phyloP scores from a whole-genome alignment of 2,797 vertebrate genomes.

The Sebastes oblongus region DNA sequence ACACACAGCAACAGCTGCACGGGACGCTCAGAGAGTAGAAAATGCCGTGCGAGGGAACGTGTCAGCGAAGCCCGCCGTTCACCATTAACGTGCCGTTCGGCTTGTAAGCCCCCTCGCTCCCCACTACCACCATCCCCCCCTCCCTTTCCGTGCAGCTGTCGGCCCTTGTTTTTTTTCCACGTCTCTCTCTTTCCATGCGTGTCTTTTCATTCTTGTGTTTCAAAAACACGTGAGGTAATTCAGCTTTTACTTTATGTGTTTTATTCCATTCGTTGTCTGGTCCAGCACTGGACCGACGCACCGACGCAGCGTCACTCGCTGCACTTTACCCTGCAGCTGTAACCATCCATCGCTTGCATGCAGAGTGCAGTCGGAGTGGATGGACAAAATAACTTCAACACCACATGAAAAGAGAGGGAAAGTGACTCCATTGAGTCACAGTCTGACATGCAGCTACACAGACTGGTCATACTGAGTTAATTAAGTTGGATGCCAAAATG shows the following conservation, averaged over 20 bases:
- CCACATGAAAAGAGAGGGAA: slow-evolving; percentile 3
- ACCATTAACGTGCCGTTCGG: slow-evolving; percentile 79
- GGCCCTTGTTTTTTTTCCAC: slow-evolving; percentile 37
- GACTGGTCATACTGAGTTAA: slow-evolving; percentile 2
- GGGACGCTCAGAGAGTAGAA: slow-evolving; percentile 61
- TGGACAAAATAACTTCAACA: not conserved
- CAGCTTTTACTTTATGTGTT: slow-evolving; percentile 20
- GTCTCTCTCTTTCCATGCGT: slow-evolving; percentile 41
- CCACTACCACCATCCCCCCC: slow-evolving; percentile 1
- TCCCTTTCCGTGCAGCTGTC: slow-evolving; percentile 80
- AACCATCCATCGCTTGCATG: not conserved
- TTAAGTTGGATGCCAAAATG: slow-evolving; percentile 1
- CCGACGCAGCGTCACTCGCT: not conserved
- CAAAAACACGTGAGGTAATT: slow-evolving; percentile 69
- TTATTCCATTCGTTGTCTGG: not conserved
- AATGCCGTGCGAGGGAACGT: slow-evolving; percentile 73
- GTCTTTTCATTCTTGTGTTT: slow-evolving; percentile 71
- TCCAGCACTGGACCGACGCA: not conserved
- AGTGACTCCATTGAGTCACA: slow-evolving; percentile 25
- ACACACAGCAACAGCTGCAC: slow-evolving; percentile 81
- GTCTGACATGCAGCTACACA: not conserved
- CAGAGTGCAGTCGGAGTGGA: not conserved
- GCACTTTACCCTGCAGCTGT: slow-evolving; percentile 14
- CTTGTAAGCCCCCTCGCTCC: slow-evolving; percentile 56
- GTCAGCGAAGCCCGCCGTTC: slow-evolving; percentile 74